These are phyloP conservation scores for Halictus quadricinctus DNA, from an alignment of 2,888 invertebrate species.

Conservation along the genomic window DNA sequence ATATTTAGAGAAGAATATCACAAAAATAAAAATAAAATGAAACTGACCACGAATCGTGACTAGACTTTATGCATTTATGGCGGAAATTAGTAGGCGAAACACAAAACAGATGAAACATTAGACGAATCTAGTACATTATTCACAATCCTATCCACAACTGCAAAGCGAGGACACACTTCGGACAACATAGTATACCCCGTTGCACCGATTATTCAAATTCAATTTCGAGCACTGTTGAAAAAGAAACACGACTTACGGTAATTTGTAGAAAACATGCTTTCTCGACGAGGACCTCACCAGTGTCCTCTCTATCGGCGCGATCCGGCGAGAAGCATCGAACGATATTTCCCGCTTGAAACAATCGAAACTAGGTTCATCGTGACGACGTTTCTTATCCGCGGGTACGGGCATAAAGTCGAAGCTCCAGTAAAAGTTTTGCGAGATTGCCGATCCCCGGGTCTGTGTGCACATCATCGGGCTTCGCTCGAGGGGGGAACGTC, in stretches of 20 bases:
- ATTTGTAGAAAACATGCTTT: not conserved
- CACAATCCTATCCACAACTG: no score
- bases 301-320: not conserved
- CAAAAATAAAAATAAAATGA: not conserved
- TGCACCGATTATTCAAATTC: not conserved
- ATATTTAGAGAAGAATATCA: not conserved
- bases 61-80: no score
- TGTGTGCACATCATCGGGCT: not conserved
- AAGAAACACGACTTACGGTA: not conserved
- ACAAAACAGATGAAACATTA: no score
- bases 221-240: not conserved
- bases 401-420: not conserved
- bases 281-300: not conserved
- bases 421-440: conserved; percentile 6
- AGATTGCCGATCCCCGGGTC: not conserved
- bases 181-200: no score
- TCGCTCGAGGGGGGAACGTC: not conserved
- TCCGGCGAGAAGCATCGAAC: not conserved
- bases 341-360: not conserved
- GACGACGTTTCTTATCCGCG: not conserved
- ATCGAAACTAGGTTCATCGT: not conserved
- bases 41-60: no score
- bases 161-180: no score
- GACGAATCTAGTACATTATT: no score
- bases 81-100: no score